A percentile compares a stretch with the other conserved stretches of the same genome.
These are phyloP conservation scores for Rhinoptilus africanus DNA, from an alignment of 2,113 vertebrate genomes.

Conservation along the genomic window DNA sequence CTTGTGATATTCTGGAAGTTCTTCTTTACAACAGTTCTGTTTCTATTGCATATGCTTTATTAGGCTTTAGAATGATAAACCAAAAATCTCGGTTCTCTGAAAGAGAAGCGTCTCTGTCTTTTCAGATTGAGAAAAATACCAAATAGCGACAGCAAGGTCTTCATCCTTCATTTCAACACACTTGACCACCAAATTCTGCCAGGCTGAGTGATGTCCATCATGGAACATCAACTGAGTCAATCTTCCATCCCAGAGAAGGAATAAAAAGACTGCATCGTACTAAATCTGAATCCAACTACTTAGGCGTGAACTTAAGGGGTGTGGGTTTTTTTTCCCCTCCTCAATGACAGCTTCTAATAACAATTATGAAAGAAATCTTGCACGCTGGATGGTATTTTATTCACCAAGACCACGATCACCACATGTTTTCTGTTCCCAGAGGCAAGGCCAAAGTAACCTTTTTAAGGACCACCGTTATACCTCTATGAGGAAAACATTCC, in stretches of 20 bases:
- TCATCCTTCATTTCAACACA: neutral
- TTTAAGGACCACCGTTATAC: neutral
- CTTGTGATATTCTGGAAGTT: neutral
- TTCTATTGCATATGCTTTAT: neutral
- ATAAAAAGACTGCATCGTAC: neutral
- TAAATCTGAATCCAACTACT: neutral
- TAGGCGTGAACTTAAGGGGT: neutral
- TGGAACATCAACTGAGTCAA: neutral
- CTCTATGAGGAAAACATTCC: neutral
- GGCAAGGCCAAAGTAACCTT: neutral
- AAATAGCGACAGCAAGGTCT: neutral
- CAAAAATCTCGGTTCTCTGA: neutral
- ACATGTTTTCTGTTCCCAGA: neutral
- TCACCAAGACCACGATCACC: neutral
- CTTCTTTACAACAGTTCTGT: neutral
- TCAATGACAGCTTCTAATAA: neutral
- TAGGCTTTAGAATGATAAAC: neutral
- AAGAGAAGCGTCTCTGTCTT: neutral
- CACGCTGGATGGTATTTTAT: neutral
- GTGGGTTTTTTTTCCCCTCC: fast-evolving
- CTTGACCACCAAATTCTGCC: neutral
- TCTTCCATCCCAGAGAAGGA: neutral
- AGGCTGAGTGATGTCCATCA: neutral
- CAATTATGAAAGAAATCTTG: neutral
- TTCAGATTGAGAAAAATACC: neutral